Evolutionary conservation across 2,113 vertebrate genomes (phyloP).

Genomic region (western clawed frog (Xenopus tropicalis)): DNA sequence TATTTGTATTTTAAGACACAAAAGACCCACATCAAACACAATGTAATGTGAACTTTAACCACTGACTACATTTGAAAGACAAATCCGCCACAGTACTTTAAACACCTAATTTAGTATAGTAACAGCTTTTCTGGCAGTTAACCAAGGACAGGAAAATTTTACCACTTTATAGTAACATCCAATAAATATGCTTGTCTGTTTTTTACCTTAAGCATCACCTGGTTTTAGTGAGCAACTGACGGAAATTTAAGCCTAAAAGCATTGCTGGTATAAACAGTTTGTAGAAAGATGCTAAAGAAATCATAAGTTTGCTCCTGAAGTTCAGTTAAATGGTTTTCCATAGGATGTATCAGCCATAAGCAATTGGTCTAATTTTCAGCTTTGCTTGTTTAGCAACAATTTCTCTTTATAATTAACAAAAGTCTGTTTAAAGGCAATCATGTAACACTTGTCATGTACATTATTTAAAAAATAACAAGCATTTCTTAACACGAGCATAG

Average conservation of each 20-base stretch:
- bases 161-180: constrained; percentile 58
- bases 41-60: constrained; percentile 54
- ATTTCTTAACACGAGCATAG: no score
- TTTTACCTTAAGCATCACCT: constrained; percentile 43
- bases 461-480: no score
- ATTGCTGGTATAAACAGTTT: constrained; percentile 24
- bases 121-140: constrained; percentile 58
- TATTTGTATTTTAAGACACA: constrained; percentile 61
- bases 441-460: no score
- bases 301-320: no score
- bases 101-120: constrained; percentile 61
- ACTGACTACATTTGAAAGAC: constrained; percentile 53
- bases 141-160: constrained; percentile 48
- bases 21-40: constrained; percentile 60
- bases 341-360: no score
- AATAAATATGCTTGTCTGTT: constrained; percentile 55
- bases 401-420: no score
- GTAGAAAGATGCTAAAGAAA: constrained; percentile 10
- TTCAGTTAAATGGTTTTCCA: no score
- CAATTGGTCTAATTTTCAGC: no score
- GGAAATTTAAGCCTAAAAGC: constrained; percentile 37
- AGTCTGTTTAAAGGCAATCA: no score
- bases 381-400: no score
- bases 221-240: constrained; percentile 57
- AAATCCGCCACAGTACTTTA: constrained; percentile 58